Evolutionary conservation across 1,140 invertebrate species (phyloP).

Genomic region (Anoplolepis gracilipes): DNA sequence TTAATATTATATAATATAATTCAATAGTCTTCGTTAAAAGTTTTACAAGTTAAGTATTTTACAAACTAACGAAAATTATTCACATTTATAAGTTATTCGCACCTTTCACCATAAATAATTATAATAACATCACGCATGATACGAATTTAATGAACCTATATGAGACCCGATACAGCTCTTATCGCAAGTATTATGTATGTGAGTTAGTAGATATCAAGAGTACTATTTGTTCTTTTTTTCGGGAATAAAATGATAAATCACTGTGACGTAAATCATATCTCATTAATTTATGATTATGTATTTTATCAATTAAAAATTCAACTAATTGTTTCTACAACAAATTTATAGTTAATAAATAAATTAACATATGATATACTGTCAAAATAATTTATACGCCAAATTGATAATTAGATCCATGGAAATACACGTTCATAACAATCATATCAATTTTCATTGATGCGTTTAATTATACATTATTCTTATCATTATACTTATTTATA

Average conservation of each 20-base stretch:
- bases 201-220: neutral
- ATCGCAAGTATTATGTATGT: neutral
- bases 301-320: conserved; percentile 10
- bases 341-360: neutral
- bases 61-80: neutral
- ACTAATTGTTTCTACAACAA: neutral
- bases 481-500: neutral
- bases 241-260: conserved; percentile 11
- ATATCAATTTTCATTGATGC: conserved; percentile 24
- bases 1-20: too few species aligned
- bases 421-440: conserved; percentile 1
- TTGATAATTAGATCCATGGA: neutral
- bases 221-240: conserved; percentile 1
- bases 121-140: neutral
- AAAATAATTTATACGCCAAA: neutral
- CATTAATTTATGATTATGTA: neutral
- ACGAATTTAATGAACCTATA: neutral
- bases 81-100: neutral
- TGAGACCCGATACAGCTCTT: neutral
- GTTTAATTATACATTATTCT: conserved; percentile 6
- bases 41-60: neutral
- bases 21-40: too few species aligned
- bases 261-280: neutral
- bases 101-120: neutral
- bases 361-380: neutral